Evolutionary conservation across 23 tunicate genomes (phyloP).

Genomic region (Halocynthia roretzi): DNA sequence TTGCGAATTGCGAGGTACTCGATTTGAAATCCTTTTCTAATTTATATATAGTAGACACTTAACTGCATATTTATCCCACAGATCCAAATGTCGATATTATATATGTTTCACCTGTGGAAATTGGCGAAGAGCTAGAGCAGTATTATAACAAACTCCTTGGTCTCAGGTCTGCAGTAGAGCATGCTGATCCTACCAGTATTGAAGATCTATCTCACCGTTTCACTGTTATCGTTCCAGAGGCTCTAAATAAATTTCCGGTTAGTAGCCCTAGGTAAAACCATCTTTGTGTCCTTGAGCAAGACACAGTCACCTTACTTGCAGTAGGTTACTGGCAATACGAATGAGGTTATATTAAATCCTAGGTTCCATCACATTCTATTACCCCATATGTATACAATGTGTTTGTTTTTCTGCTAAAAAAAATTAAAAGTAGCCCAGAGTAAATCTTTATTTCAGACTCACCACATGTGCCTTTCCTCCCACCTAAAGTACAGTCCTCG

Average conservation of each 20-base stretch:
- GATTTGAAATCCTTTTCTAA: background rate
- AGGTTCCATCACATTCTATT: too few species aligned
- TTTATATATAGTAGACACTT: background rate
- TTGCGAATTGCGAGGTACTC: slow-evolving; percentile 64
- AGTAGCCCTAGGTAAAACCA: background rate
- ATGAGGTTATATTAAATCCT: too few species aligned
- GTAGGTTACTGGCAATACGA: too few species aligned
- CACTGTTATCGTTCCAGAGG: slow-evolving; percentile 78
- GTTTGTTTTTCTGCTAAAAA: background rate
- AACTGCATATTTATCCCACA: background rate
- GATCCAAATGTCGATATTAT: slow-evolving; percentile 90
- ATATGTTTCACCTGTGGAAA: slow-evolving; percentile 73
- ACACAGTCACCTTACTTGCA: too few species aligned
- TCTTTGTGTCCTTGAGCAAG: too few species aligned
- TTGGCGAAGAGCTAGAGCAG: slow-evolving; percentile 64
- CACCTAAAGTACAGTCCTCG: slow-evolving; percentile 65
- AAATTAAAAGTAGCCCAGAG: background rate
- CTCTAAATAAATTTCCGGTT: slow-evolving; percentile 75
- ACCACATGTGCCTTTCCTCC: slow-evolving; percentile 74
- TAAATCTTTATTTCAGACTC: slow-evolving; percentile 39
- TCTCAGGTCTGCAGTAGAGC: slow-evolving; percentile 70
- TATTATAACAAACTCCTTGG: slow-evolving; percentile 75
- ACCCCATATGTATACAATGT: background rate
- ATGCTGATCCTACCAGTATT: slow-evolving; percentile 55
- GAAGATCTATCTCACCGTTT: slow-evolving; percentile 57